Evolutionary conservation across 2,888 invertebrate species (phyloP), one percentile per base, ranked within the genome.

Genomic region (Ametastegia equiseti): DNA sequence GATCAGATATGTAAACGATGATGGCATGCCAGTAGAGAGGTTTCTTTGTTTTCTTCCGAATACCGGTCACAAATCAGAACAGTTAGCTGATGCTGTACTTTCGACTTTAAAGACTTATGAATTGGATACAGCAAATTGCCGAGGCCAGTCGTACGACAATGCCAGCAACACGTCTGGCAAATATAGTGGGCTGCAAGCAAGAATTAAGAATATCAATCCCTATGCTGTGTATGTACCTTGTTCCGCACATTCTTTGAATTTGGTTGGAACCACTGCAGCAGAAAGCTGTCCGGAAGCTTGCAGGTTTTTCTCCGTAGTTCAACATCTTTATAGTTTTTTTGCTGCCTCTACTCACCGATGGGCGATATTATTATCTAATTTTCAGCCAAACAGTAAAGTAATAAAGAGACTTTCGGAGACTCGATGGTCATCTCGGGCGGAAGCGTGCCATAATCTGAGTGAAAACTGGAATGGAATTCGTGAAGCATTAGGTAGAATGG

Each of bases 161-260:
- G 80, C 81, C 30, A 27, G 82, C 27, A 82, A 84, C 71, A 84
- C 83, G 79, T 78, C 83, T 83, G 84, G 82, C 6, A 73, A 73
- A 39, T 63, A 83, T 33, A 83, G 63, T 42, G 83, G 83, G 23
- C 63, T 84, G 6, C 83, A 84, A 81, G 83, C 77, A 23, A 80
- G 54, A 81, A 80, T 83, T 82, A 39, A 67, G 71, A 78, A 79
- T 23, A 36, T 81, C 6, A 50, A 50, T 50, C 50, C 50, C 5
- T 50, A 50, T 50, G 19, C 50, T 50, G 50, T 50, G 50, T 50
- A 50, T n/a, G 19, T 50, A 19, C 50, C 50, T 19, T 50, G 50
- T 19, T 50, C 50, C 15, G 50, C 50, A 19, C 50, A 50, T 50
- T 50, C 50, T 50, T 50, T 50, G n/a, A 50, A 50, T n/a, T 50